A percentile compares a stretch with the other conserved stretches of the same genome.
phyloP scores from a whole-genome alignment of 2,888 invertebrate species.

The Philopedon plagiatum region DNA sequence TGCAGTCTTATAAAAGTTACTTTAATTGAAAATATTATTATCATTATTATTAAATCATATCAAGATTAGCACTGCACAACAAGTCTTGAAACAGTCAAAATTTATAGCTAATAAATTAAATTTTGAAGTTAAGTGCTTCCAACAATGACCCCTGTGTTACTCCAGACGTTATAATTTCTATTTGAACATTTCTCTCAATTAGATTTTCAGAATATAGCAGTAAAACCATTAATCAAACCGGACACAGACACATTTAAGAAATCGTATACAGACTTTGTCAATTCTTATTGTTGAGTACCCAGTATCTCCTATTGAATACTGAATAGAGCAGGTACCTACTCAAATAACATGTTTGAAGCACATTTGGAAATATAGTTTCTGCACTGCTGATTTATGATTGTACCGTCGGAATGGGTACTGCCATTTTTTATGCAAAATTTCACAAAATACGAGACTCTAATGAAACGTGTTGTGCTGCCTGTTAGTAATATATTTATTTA shows the following conservation, averaged over 20 bases:
- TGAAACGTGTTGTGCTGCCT: no score
- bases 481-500: no score
- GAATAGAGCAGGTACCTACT: constrained; percentile 53
- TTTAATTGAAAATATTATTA: no score
- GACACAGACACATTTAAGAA: constrained; percentile 17
- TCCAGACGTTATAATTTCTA: constrained; percentile 7
- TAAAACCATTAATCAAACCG: constrained; percentile 44
- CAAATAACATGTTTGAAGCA: constrained; percentile 41
- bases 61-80: no score
- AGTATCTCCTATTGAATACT: constrained; percentile 31
- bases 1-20: no score
- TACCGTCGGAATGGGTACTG: no score
- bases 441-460: no score
- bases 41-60: no score
- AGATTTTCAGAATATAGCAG: constrained; percentile 28
- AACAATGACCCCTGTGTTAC: neutral
- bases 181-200: constrained; percentile 1
- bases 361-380: constrained; percentile 47
- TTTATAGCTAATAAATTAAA: neutral
- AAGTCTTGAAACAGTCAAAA: no score
- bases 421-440: no score
- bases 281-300: constrained; percentile 38
- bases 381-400: neutral
- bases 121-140: neutral
- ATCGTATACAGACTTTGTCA: constrained; percentile 11